These are phyloP conservation scores for Drosophila differens DNA, from an alignment of 2,888 invertebrate genomes.

Conservation along the genomic window DNA sequence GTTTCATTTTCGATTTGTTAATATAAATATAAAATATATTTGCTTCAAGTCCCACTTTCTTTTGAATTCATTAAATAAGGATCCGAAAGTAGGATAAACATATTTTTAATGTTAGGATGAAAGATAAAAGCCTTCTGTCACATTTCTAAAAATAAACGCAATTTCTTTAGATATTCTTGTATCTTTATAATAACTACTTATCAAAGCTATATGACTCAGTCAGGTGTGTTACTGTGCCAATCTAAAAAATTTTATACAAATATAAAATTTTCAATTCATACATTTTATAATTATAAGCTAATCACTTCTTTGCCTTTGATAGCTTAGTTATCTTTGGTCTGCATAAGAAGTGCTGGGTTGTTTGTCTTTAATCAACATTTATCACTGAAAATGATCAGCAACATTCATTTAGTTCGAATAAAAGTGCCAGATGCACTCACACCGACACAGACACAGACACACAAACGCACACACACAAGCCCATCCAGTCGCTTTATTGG, in stretches of 20 bases:
- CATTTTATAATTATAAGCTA: background rate
- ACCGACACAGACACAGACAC: constrained; percentile 9
- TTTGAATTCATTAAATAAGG: background rate
- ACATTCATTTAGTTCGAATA: constrained; percentile 34
- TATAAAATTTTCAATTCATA: background rate
- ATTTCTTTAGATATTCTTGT: background rate
- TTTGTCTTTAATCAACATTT: constrained; percentile 52
- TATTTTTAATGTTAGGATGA: background rate
- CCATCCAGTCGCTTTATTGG: constrained; percentile 43
- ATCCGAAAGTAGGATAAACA: background rate
- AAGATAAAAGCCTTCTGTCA: background rate
- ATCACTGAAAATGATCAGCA: constrained; percentile 5
- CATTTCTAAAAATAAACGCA: background rate
- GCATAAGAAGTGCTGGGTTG: constrained; percentile 7
- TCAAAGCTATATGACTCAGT: background rate
- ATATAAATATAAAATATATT: background rate
- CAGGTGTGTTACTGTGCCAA: background rate
- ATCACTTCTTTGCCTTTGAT: background rate
- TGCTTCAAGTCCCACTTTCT: background rate
- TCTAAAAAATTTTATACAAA: background rate
- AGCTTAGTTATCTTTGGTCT: constrained; percentile 1
- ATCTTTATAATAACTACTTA: background rate
- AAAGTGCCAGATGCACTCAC: constrained; percentile 32
- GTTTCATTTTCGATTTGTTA: background rate
- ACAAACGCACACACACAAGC: constrained; percentile 12